Evolutionary conservation across 2,888 invertebrate species (phyloP), one percentile per base, ranked within the genome.

Genomic region (Terebella lapidaria): DNA sequence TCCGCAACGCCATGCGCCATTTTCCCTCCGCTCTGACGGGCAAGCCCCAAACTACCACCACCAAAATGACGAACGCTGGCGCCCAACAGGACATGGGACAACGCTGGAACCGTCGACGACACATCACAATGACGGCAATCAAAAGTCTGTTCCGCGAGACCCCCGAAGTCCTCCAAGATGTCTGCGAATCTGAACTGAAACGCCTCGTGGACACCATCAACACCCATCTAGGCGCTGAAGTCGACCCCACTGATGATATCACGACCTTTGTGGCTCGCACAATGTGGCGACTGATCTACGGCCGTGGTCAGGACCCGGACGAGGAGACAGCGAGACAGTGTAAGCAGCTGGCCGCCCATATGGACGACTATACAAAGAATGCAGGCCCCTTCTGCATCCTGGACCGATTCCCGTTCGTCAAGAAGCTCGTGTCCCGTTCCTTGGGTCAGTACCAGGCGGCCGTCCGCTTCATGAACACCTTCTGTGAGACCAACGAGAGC

Each of bases 301-400:
- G 53, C 15, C 53, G 15, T 15, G 53, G 53, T 28, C 27, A 28
- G 4, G 27, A 27, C 10, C 57, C 57, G 3, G 54, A 54, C 27
- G 24, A 20, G 45, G 30, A 22, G 5, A 54, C 54, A 10, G 22
- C 29, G 3, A 10, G 22, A 24, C 5, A 22, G 1, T 42, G 57
- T 30, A 42, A 42, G 47, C 25, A 28, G 25, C 27, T 61, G 24
- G 54, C 55, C n/a, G 26, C 54, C 54, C 22, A 45, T 25, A 51
- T 61, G 24, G 57, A 49, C 46, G 61, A 61, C 58, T 61, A 61
- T 42, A 61, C 61, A 28, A 61, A 30, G n/a, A 47, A 52, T 5
- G 52, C 57, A 42, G 61, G 61, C 27, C 57, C 61, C 3, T 61
- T 61, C 54, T 58, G 61, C 24, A 35, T 26, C 18, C 57, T 58